These are phyloP conservation scores for Nomada lathburiana DNA, from an alignment of 2,888 invertebrate species.

Conservation along the genomic window DNA sequence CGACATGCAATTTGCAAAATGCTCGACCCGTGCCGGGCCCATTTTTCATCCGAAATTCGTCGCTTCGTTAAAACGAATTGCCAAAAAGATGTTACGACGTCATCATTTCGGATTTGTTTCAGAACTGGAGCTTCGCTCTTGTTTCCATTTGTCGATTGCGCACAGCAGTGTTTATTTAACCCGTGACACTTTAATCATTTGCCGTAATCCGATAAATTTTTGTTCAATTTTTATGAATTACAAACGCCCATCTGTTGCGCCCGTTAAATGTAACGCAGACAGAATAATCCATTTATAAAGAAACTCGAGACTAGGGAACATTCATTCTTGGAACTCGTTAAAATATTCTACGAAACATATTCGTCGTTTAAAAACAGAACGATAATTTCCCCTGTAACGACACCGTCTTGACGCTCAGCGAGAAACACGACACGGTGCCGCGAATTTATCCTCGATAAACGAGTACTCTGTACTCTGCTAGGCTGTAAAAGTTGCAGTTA, in stretches of 20 bases:
- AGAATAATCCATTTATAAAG: too few species aligned
- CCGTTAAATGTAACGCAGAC: neutral
- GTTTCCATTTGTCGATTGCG: neutral
- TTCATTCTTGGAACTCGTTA: too few species aligned
- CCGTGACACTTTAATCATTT: neutral
- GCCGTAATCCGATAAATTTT: neutral
- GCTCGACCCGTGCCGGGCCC: neutral
- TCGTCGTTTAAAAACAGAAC: too few species aligned
- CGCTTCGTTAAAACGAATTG: constrained; percentile 42
- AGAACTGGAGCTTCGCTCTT: neutral
- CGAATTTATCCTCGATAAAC: neutral
- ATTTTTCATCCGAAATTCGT: constrained; percentile 14
- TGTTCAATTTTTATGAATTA: too few species aligned
- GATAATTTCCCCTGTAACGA: too few species aligned
- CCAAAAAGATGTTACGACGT: neutral
- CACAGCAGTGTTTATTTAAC: neutral
- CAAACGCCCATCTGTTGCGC: neutral
- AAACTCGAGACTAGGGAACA: too few species aligned
- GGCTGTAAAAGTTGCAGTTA: neutral
- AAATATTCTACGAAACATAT: too few species aligned
- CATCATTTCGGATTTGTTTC: neutral
- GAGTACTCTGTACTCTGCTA: too few species aligned
- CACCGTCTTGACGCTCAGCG: too few species aligned
- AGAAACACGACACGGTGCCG: too few species aligned
- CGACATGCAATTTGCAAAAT: constrained; percentile 17